Conservation (phyloP, 2,797 vertebrate species). For the Clarias fuscus region DNA sequence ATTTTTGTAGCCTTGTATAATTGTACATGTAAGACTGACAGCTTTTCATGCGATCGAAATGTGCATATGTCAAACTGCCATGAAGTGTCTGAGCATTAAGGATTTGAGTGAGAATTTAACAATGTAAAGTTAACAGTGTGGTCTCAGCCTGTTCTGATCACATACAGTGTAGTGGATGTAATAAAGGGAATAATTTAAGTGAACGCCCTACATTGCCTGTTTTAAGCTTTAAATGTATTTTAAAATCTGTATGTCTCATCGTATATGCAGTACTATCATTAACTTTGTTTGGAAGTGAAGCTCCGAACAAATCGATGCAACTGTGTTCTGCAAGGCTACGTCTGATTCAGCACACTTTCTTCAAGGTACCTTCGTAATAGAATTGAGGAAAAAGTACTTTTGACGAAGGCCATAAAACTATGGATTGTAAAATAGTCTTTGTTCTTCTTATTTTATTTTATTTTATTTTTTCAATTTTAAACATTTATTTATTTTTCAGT, state of each 20-base stretch:
- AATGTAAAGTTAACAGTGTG: background rate
- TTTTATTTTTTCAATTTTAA: background rate
- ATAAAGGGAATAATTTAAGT: background rate
- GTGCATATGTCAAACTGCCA: background rate
- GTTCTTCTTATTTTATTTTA: background rate
- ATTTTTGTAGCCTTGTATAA: background rate
- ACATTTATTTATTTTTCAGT: background rate
- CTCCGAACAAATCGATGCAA: background rate
- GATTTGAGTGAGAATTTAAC: background rate
- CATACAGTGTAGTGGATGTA: background rate
- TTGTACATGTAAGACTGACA: background rate
- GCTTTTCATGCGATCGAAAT: background rate
- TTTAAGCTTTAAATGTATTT: background rate
- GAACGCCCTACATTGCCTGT: background rate
- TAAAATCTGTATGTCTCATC: background rate
- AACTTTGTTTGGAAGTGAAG: background rate
- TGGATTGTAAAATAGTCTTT: background rate
- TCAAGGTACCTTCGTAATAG: background rate
- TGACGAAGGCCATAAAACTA: constrained; percentile 5
- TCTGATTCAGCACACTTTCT: background rate
- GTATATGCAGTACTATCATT: background rate
- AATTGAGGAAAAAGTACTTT: background rate
- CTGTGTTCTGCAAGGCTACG: background rate
- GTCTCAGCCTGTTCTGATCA: background rate
- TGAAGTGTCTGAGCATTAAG: background rate